These are phyloP conservation scores for Prolemur simus DNA, from an alignment of 2,113 vertebrate genomes.

Conservation along the genomic window DNA sequence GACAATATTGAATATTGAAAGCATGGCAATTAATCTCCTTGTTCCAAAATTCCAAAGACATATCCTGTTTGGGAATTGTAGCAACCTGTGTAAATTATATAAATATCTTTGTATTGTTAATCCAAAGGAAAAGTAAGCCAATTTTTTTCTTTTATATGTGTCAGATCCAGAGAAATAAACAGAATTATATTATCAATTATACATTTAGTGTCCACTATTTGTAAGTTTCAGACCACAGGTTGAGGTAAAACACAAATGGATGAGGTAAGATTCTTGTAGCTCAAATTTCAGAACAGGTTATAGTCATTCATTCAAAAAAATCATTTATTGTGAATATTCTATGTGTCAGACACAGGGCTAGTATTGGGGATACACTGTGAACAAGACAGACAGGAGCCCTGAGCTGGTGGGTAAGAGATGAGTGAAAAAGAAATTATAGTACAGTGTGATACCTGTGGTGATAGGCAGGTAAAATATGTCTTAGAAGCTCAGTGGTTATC, in stretches of 20 bases:
- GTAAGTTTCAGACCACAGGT: background rate
- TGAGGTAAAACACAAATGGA: background rate
- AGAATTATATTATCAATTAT: background rate
- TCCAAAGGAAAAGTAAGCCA: background rate
- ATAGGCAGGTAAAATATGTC: rapidly evolving
- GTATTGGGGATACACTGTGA: background rate
- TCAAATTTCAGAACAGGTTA: background rate
- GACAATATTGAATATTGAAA: background rate
- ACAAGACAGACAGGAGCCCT: background rate
- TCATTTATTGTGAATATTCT: background rate
- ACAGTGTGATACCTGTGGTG: rapidly evolving
- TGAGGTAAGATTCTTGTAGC: background rate
- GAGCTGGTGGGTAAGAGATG: background rate
- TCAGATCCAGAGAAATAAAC: background rate
- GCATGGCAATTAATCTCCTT: background rate
- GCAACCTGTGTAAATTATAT: background rate
- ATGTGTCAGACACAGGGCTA: background rate
- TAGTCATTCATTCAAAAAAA: background rate
- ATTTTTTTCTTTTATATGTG: background rate
- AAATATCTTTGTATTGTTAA: background rate
- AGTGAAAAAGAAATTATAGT: background rate
- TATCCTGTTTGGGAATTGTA: background rate
- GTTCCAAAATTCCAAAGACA: background rate
- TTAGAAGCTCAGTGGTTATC: background rate
- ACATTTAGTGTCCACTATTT: background rate